These are phyloP conservation scores for Pseudocheirus occidentalis DNA, from an alignment of 2,797 vertebrate genomes.

Conservation along the genomic window DNA sequence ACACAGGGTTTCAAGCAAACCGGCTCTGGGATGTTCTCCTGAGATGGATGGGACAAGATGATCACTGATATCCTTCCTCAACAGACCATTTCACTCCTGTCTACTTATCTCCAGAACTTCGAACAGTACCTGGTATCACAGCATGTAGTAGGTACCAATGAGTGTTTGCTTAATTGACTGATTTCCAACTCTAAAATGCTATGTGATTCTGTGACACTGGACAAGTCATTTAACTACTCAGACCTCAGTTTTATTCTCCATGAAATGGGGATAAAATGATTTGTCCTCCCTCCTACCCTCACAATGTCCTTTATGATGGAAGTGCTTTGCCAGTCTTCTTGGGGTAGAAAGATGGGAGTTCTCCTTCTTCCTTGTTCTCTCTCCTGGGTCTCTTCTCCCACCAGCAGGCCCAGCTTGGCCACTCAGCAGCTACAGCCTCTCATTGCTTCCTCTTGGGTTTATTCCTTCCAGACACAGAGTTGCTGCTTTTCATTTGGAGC, in stretches of 20 bases:
- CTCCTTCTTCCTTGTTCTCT: background rate
- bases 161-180: background rate
- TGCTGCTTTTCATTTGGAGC: slow-evolving; percentile 84
- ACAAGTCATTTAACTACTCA: background rate
- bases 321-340: background rate
- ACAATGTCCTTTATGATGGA: background rate
- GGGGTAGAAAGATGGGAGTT: background rate
- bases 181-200: background rate
- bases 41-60: background rate
- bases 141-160: background rate
- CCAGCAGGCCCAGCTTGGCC: slow-evolving; percentile 74
- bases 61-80: background rate
- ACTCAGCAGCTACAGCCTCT: slow-evolving; percentile 68
- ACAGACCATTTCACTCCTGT: background rate
- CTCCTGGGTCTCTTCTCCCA: slow-evolving; percentile 42
- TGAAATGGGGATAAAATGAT: background rate
- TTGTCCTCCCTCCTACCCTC: background rate
- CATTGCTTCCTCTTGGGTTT: slow-evolving; percentile 77
- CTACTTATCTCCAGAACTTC: background rate
- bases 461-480: slow-evolving; percentile 84
- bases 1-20: background rate
- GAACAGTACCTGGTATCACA: background rate
- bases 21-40: background rate
- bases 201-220: background rate
- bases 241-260: background rate